Percentiles rank a stretch among this genome's conserved stretches.
These are phyloP conservation scores for Ichneumoninae sp. DNA, from an alignment of 2,888 invertebrate genomes.

Conservation along the genomic window DNA sequence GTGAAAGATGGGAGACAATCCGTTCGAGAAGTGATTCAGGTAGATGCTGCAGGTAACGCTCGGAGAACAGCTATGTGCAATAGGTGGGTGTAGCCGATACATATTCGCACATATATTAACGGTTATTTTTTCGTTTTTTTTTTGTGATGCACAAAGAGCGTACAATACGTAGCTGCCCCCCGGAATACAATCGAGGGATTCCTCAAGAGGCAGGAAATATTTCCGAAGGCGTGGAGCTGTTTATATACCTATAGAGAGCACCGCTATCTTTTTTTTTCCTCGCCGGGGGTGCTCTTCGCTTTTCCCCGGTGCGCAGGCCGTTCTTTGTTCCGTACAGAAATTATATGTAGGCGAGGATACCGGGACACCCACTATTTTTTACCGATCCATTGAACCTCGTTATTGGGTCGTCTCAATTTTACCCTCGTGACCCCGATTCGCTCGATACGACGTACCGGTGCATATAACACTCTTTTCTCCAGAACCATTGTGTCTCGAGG, in stretches of 20 bases:
- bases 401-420: conserved; percentile 72
- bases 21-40: conserved; percentile 2
- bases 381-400: conserved; percentile 64
- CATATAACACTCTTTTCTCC: not conserved
- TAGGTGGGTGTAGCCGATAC: conserved; percentile 20
- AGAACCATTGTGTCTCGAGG: conserved; percentile 14
- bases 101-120: conserved; percentile 53
- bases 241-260: conserved; percentile 14
- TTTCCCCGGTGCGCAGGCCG: conserved; percentile 37
- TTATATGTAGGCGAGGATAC: conserved; percentile 32
- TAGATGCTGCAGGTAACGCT: not conserved
- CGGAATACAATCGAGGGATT: conserved; percentile 37
- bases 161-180: conserved; percentile 24
- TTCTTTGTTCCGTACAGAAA: conserved; percentile 50
- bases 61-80: not conserved
- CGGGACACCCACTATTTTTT: conserved; percentile 53
- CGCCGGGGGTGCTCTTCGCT: conserved; percentile 46
- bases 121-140: conserved; percentile 34
- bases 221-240: conserved; percentile 34
- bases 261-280: conserved; percentile 53
- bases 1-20: conserved; percentile 1
- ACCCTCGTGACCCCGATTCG: conserved; percentile 79
- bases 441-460: conserved; percentile 33
- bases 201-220: conserved; percentile 62
- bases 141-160: conserved; percentile 35